phyloP scores from a whole-genome alignment of 2,113 vertebrate species.

The Cinclus cinclus region DNA sequence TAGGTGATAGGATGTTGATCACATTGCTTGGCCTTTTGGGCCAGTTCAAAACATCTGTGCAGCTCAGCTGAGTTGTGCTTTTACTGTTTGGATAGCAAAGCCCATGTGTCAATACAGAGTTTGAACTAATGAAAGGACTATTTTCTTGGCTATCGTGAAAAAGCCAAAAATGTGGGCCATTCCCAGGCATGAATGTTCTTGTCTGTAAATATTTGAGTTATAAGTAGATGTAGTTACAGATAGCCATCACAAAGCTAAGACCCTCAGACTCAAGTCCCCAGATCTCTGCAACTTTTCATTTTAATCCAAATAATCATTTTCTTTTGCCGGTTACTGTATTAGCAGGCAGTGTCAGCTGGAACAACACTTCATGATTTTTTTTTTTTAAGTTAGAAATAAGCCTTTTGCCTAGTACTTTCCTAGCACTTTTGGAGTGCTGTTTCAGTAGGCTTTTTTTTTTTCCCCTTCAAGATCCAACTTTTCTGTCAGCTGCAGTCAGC shows the following conservation, averaged over 20 bases:
- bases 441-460: background rate
- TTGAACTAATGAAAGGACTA: background rate
- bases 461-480: background rate
- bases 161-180: background rate
- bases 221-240: background rate
- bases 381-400: background rate
- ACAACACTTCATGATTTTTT: background rate
- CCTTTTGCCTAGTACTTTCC: background rate
- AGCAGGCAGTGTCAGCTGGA: conserved; percentile 4
- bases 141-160: background rate
- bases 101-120: background rate
- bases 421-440: background rate
- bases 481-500: conserved; percentile 31
- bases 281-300: background rate
- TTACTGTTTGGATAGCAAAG: background rate
- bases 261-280: background rate
- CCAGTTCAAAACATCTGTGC: background rate
- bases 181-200: background rate
- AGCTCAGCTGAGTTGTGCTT: background rate
- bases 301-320: background rate
- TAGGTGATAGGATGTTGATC: background rate
- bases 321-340: background rate
- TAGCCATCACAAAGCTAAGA: background rate
- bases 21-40: background rate
- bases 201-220: background rate